Evolutionary conservation across 2,797 vertebrate genomes (phyloP).

Genomic region (Sternarchorhynchus goeldii): DNA sequence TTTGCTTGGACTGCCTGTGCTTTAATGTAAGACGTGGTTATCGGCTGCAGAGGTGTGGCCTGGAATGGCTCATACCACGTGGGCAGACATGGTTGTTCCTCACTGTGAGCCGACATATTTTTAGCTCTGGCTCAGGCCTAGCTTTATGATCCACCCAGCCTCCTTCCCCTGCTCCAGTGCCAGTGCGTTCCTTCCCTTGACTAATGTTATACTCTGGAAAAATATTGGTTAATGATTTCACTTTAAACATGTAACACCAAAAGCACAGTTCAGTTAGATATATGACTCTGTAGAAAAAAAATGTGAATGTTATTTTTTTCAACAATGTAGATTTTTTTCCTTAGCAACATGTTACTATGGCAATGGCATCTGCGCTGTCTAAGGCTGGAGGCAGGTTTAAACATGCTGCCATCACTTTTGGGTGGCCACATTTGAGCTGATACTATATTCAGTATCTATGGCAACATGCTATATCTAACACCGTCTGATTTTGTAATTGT

Average conservation of each 20-base stretch:
- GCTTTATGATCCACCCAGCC: constrained; percentile 13
- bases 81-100: constrained; percentile 27
- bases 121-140: constrained; percentile 41
- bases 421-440: constrained; percentile 40
- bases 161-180: neutral
- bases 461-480: constrained; percentile 31
- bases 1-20: neutral
- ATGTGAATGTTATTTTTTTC: constrained; percentile 36
- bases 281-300: constrained; percentile 16
- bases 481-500: neutral
- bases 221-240: neutral
- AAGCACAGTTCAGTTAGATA: neutral
- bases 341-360: constrained; percentile 54
- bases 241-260: neutral
- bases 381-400: constrained; percentile 6
- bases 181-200: neutral
- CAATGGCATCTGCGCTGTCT: constrained; percentile 44
- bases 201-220: constrained; percentile 5
- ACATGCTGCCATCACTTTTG: constrained; percentile 46
- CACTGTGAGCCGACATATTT: constrained; percentile 35
- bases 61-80: constrained; percentile 21
- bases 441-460: constrained; percentile 45
- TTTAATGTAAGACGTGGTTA: constrained; percentile 27
- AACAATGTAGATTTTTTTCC: constrained; percentile 40
- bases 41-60: constrained; percentile 20